Base-by-base conservation (phyloP, 2,888 invertebrate genomes). In the Scaptomyza tumidula region DNA sequence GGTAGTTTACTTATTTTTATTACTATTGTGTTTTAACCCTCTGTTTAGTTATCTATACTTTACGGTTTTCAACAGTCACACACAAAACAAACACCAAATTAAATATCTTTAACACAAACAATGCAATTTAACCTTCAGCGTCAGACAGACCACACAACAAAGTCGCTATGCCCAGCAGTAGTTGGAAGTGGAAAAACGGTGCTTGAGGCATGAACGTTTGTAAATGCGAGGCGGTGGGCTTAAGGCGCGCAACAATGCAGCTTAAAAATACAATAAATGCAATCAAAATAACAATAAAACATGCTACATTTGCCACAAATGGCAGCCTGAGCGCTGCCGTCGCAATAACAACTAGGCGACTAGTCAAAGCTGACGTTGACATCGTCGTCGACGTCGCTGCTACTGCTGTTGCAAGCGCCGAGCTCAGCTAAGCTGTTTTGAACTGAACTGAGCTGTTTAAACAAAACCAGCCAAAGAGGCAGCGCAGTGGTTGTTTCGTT, bases 211-310 rank as follows among this genome's bases (percentile, higher is more conserved):
- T 41, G 16, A 83, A 72, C 67, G 70, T 53, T 83, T 57, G 48
- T 49, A 27, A 59, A 53, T 63, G 86, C 79, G 46, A 44, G 63
- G 70, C 74, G 63, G 64, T 43, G 58, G 64, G 78, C 74, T 80
- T 88, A 74, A 50, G 66, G 71, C 56, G 55, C 59, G 63, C 65
- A 80, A 86, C 86, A 86, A 89, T 89, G 84, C 84, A 72, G 88
- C 86, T 88, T 89, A 86, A 89, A 78, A 89, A 83, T 78, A 90
- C 89, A 90, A 88, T 88, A 90, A 84, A 84, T 89, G 90, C 81
- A 88, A 89, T 88, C 88, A 88, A 89, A 88, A 88, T 90, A 89
- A 90, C 90, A 90, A 88, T 88, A 90, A 88, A 90, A 89, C 89
- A 89, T 81, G 86, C 87, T 80, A 82, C 90, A 86, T 85, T 85